Evolutionary conservation across 2,113 vertebrate genomes (phyloP), one percentile per base, ranked within the genome.

Genomic region (Andinoacara biseriatus): DNA sequence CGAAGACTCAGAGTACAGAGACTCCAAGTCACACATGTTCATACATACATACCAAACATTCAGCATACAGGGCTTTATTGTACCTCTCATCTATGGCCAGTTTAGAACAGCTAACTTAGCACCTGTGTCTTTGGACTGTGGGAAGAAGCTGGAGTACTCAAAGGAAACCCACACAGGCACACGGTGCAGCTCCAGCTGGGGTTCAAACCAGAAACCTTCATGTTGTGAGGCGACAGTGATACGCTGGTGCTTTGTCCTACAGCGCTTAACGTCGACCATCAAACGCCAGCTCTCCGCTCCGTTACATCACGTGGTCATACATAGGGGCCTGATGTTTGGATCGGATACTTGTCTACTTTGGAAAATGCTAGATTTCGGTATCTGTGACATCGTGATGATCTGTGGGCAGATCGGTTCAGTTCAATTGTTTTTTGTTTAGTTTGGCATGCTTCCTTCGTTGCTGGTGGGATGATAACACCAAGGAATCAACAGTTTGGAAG

Each of bases 401-500:
- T 29, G 40, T 0, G 0, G 63, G 40, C 9, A 18, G 26, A 11
- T 9, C 40, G 13, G 65, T 69, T 52, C 15, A 69, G 43, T 49
- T 52, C 15, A 69, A 15, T 49, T 49, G 5, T 5, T 69, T 24
- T 26, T 3, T 14, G 63, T 52, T 69, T 69, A 52, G 18, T 0
- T 49, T 69, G 24, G 13, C 5, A 15, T 46, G 13, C 43, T 5
- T 43, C 2, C 24, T 69, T 49, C 17, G 10, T 69, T 69, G 43
- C 43, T 52, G 43, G 65, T 31, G 65, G 43, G 43, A 52, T 29
- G 65, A 31, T 24, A 13, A 49, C 65, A 3, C 24, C 43, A 49
- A 69, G 49, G 40, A 49, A 52, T 31, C 65, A 69, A 24, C 43
- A 52, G 65, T 69, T 69, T 69, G 65, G 10, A 69, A 69, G 65